Percentiles rank a stretch among this genome's conserved stretches.
phyloP scores from a whole-genome alignment of 2,888 invertebrate genomes.

The Bellardia bayeri region DNA sequence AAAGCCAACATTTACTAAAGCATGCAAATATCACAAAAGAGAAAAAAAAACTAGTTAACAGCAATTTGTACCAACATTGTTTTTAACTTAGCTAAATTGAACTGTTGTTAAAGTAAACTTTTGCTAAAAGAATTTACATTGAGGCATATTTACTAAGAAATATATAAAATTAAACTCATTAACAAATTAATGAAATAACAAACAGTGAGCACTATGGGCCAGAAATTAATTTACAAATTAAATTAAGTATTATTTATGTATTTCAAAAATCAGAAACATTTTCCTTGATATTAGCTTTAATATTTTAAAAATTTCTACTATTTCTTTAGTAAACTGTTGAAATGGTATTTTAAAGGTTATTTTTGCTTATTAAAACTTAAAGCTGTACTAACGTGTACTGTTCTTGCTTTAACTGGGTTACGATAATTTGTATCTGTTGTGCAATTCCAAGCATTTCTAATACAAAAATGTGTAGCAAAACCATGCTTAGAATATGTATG shows the following conservation, averaged over 20 bases:
- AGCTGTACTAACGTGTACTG: not conserved
- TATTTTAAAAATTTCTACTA: not conserved
- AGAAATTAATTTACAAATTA: too few relatives aligned
- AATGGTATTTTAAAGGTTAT: conserved; percentile 1
- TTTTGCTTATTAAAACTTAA: conserved; percentile 3
- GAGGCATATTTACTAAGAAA: not conserved
- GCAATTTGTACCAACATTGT: conserved; percentile 19
- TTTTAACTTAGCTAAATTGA: conserved; percentile 23
- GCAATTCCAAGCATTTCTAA: not conserved
- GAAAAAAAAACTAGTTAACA: conserved; percentile 18
- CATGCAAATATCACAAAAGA: conserved; percentile 18
- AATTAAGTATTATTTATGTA: too few relatives aligned
- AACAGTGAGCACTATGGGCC: not conserved
- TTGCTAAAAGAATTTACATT: conserved; percentile 3
- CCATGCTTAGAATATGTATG: not conserved
- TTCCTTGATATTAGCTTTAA: too few relatives aligned
- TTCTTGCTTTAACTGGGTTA: conserved; percentile 14
- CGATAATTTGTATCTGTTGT: not conserved
- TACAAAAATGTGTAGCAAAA: not conserved
- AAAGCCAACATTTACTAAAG: not conserved
- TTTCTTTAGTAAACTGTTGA: too few relatives aligned
- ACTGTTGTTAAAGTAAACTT: not conserved
- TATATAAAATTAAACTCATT: conserved; percentile 5
- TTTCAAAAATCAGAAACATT: too few relatives aligned
- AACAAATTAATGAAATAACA: conserved; percentile 15